Percentiles rank a stretch among this genome's conserved stretches.
phyloP scores from a whole-genome alignment of 2,113 vertebrate genomes.

The Thunnus maccoyii region DNA sequence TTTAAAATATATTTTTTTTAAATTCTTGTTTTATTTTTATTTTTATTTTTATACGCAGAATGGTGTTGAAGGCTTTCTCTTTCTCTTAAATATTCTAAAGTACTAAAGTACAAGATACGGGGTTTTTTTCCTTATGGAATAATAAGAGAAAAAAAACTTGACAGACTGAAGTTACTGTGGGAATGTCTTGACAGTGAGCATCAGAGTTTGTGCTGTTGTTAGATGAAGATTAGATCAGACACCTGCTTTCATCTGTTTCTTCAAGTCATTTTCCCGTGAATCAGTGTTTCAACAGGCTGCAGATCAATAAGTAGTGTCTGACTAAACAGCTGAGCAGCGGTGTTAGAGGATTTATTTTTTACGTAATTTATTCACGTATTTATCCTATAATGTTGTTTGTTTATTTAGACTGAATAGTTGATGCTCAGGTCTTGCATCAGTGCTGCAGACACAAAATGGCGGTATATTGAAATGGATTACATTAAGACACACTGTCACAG shows the following conservation, averaged over 20 bases:
- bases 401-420: neutral
- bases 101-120: no score
- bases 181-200: neutral
- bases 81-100: neutral
- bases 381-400: neutral
- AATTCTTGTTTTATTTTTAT: neutral
- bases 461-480: constrained; percentile 45
- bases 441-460: constrained; percentile 71
- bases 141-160: no score
- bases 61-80: neutral
- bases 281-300: neutral
- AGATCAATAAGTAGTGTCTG: neutral
- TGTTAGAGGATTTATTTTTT: neutral
- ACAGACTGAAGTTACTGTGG: neutral
- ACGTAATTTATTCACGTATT: neutral
- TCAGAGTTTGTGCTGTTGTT: neutral
- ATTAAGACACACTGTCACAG: constrained; percentile 16
- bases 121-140: neutral
- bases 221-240: neutral
- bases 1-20: neutral
- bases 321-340: neutral
- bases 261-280: neutral
- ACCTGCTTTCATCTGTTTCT: neutral
- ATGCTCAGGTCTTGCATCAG: constrained; percentile 18
- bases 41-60: neutral